Evolutionary conservation across 2,888 invertebrate species (phyloP).

Genomic region (Yponomeuta malinellus): DNA sequence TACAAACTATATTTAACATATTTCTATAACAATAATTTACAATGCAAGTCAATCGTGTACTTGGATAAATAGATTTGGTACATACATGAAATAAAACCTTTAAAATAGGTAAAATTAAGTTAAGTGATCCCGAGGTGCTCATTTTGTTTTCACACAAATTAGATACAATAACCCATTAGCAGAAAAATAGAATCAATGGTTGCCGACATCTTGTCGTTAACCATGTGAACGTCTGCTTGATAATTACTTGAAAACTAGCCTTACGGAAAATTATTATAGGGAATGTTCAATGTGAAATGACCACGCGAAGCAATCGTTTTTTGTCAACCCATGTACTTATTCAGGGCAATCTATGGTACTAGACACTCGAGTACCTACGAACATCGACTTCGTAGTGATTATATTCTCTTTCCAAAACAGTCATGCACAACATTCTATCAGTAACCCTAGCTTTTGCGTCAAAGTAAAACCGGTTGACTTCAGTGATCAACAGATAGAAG

Average conservation of each 20-base stretch:
- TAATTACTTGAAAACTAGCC: not conserved
- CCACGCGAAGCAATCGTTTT: not conserved
- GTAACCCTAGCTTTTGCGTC: too few relatives aligned
- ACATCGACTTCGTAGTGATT: too few relatives aligned
- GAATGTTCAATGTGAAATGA: not conserved
- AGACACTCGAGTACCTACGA: too few relatives aligned
- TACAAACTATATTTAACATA: not conserved
- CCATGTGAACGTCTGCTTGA: not conserved
- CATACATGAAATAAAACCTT: too few relatives aligned
- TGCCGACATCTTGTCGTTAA: not conserved
- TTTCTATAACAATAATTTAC: not conserved
- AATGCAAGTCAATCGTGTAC: not conserved
- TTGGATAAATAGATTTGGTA: too few relatives aligned
- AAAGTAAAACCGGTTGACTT: too few relatives aligned
- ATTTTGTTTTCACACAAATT: not conserved
- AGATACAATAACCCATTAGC: not conserved
- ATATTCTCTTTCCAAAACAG: too few relatives aligned
- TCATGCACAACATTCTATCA: too few relatives aligned
- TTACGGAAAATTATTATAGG: not conserved
- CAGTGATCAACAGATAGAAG: too few relatives aligned
- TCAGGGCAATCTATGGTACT: not conserved
- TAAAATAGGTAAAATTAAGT: too few relatives aligned
- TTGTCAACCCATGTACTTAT: not conserved
- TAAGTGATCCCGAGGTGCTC: too few relatives aligned
- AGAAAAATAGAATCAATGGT: not conserved